Conservation (phyloP, 35 echinoderm and acorn worm genomes). For the Strongylocentrotus purpuratus region DNA sequence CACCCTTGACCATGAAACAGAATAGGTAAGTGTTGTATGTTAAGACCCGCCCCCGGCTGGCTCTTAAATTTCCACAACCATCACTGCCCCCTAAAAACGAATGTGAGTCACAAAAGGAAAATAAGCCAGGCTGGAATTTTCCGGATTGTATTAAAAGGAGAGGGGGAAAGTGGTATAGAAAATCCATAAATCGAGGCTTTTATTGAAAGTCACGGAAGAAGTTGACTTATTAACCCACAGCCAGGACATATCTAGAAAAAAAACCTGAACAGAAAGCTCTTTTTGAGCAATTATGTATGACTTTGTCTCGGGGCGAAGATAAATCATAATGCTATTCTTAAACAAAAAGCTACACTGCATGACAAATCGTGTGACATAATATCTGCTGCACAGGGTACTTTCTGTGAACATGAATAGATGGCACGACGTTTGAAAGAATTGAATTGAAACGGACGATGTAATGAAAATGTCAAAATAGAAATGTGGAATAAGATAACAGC, state of each 20-base stretch:
- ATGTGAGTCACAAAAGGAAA: background rate
- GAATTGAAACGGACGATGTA: no score
- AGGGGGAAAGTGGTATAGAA: background rate
- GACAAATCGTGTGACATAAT: background rate
- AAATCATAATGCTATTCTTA: background rate
- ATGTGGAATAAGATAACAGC: no score
- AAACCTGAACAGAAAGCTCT: background rate
- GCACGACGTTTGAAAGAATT: no score
- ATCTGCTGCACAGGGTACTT: no score
- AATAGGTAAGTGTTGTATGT: background rate
- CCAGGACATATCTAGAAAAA: background rate
- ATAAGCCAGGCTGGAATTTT: background rate
- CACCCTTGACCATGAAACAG: background rate
- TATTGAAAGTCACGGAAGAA: conserved; percentile 36
- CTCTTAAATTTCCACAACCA: background rate
- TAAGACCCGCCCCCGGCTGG: background rate
- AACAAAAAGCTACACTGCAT: background rate
- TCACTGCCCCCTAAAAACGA: background rate
- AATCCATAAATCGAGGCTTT: conserved; percentile 23
- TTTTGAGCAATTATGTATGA: background rate
- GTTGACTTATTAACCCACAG: conserved; percentile 3
- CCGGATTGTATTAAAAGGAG: background rate
- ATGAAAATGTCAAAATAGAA: no score
- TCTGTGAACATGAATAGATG: no score
- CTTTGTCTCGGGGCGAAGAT: background rate